These are phyloP conservation scores for Strix uralensis DNA, from an alignment of 2,113 vertebrate genomes.

Conservation along the genomic window DNA sequence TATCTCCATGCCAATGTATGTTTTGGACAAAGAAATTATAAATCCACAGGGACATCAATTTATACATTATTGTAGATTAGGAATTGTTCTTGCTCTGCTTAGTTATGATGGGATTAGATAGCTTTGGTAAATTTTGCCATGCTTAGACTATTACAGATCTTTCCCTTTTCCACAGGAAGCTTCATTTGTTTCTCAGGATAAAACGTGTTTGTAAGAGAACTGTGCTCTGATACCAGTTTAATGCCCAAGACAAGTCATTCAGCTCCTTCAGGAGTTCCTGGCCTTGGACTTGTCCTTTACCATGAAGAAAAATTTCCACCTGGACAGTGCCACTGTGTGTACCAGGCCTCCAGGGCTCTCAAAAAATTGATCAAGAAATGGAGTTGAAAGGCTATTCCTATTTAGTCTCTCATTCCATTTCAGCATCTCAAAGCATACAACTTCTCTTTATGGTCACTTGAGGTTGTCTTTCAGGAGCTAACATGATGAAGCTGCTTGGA, in stretches of 20 bases:
- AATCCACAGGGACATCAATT: neutral
- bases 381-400: neutral
- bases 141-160: neutral
- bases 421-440: neutral
- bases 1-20: neutral
- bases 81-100: neutral
- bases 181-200: neutral
- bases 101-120: neutral
- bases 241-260: neutral
- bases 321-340: neutral
- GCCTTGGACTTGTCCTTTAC: neutral
- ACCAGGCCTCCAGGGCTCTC: neutral
- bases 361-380: neutral
- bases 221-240: neutral
- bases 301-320: neutral
- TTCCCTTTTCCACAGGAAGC: neutral
- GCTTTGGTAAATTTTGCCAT: neutral
- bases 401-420: neutral
- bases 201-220: neutral
- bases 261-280: fast-evolving
- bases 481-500: neutral
- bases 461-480: neutral
- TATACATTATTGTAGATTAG: neutral
- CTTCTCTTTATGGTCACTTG: neutral
- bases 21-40: neutral